Conservation (phyloP, 2,888 invertebrate species). For the Ennomos quercinarius region DNA sequence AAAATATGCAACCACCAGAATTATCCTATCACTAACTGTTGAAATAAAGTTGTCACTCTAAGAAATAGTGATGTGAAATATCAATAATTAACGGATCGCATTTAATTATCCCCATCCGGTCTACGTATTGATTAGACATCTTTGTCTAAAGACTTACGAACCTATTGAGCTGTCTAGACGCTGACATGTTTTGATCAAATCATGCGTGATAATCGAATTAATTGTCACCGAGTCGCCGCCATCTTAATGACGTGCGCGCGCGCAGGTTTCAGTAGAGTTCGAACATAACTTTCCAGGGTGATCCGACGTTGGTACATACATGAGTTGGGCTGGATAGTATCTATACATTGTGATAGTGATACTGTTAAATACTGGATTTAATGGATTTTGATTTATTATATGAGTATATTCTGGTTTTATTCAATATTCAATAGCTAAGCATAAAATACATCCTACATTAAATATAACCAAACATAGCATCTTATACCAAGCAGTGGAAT, state of each 20-base stretch:
- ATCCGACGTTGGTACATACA: too few species aligned
- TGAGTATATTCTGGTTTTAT: too few species aligned
- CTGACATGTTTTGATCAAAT: conserved; percentile 77
- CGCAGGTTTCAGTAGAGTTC: conserved; percentile 46
- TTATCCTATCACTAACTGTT: too few species aligned
- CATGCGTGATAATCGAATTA: conserved; percentile 82
- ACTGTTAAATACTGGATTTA: too few species aligned
- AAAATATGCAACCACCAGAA: too few species aligned
- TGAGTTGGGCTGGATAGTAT: too few species aligned
- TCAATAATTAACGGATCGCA: conserved; percentile 4
- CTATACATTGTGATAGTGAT: too few species aligned
- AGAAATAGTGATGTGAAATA: conserved; percentile 2
- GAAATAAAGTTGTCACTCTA: neutral
- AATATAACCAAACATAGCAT: too few species aligned
- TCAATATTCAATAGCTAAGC: too few species aligned
- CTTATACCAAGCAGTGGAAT: too few species aligned
- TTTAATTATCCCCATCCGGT: conserved; percentile 13
- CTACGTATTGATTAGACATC: conserved; percentile 25
- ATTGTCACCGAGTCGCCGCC: conserved; percentile 62
- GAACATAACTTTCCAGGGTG: conserved; percentile 18
- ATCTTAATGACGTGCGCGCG: conserved; percentile 47
- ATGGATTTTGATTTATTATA: too few species aligned
- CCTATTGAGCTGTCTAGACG: conserved; percentile 59
- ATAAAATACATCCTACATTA: too few species aligned
- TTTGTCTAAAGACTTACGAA: conserved; percentile 45